Percentiles rank a stretch among this genome's conserved stretches.
phyloP scores from a whole-genome alignment of 2,113 vertebrate genomes.

The Tachycineta bicolor region DNA sequence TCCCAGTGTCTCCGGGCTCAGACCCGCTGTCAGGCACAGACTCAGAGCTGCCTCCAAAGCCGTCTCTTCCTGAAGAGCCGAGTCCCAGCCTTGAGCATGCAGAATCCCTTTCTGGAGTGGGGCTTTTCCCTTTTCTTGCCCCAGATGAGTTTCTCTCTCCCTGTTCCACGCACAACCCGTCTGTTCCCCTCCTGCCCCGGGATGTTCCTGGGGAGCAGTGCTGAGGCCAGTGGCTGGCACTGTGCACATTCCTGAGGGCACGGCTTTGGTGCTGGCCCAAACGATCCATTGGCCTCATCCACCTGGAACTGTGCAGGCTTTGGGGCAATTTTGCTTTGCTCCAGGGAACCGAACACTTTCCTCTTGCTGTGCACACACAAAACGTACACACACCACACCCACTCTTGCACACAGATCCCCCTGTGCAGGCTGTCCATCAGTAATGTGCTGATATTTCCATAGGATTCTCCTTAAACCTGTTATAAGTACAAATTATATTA shows the following conservation, averaged over 20 bases:
- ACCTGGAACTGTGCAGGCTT: background rate
- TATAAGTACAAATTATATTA: too few species aligned
- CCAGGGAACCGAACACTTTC: background rate
- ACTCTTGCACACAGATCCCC: rapidly evolving
- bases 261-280: background rate
- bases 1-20: background rate
- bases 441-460: rapidly evolving
- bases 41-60: background rate
- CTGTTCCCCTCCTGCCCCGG: background rate
- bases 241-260: background rate
- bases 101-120: background rate
- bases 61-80: background rate
- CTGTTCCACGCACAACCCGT: rapidly evolving
- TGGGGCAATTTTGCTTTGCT: background rate
- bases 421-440: background rate
- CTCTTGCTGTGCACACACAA: background rate
- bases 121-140: background rate
- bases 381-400: rapidly evolving
- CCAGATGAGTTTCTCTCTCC: background rate
- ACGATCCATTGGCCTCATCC: background rate
- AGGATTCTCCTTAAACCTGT: background rate
- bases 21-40: background rate
- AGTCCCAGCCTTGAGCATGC: background rate
- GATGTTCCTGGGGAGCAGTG: background rate
- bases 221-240: background rate